Conservation (phyloP, 2,113 vertebrate genomes). For the Cinclus cinclus region DNA sequence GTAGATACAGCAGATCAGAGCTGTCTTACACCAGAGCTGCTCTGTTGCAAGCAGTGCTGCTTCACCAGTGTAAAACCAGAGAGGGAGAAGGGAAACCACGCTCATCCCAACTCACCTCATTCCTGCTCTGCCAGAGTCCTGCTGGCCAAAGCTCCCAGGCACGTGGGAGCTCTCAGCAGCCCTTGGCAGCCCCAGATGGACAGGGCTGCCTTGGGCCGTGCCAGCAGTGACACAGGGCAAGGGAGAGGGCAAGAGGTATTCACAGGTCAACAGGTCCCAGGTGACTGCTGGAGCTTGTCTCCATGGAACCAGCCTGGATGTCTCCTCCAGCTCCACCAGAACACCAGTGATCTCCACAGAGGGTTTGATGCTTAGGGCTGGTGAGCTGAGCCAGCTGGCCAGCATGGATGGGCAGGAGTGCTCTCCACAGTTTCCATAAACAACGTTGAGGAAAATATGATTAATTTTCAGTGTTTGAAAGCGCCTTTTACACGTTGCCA, state of each 20-base stretch:
- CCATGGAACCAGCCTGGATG: neutral
- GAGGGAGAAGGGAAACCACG: neutral
- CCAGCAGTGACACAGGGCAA: neutral
- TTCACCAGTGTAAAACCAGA: neutral
- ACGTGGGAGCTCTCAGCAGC: neutral
- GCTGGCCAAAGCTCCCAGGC: neutral
- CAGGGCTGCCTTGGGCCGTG: fast-evolving
- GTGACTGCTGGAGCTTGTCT: neutral
- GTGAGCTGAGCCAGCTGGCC: neutral
- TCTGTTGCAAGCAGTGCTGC: fast-evolving
- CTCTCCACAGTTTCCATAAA: neutral
- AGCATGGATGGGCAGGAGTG: neutral
- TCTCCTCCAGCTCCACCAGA: neutral
- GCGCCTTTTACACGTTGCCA: neutral
- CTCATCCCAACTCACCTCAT: neutral
- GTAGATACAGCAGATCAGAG: neutral
- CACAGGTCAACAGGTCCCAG: neutral
- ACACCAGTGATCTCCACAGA: fast-evolving
- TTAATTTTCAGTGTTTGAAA: constrained; percentile 29
- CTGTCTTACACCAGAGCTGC: neutral
- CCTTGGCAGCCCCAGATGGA: neutral
- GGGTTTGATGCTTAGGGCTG: neutral
- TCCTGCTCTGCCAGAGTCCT: neutral
- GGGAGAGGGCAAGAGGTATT: neutral
- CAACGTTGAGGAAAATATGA: constrained; percentile 21